phyloP scores from a whole-genome alignment of 2,797 vertebrate species.

The Pangasius macronema region DNA sequence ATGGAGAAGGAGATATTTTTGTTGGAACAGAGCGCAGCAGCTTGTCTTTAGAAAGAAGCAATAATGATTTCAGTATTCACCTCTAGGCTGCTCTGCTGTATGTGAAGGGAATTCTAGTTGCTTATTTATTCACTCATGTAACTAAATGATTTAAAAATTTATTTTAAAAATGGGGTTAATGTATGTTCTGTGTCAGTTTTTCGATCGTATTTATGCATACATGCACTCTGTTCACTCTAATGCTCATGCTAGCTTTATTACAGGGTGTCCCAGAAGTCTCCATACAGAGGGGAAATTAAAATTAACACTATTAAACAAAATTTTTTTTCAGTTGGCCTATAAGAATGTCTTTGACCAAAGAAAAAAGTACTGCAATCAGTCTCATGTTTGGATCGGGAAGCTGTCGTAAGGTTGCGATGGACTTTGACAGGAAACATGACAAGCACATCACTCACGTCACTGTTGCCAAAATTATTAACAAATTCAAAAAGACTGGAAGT shows the following conservation, averaged over 20 bases:
- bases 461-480: no score
- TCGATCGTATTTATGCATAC: not conserved
- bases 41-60: not conserved
- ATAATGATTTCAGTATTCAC: not conserved
- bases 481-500: no score
- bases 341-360: no score
- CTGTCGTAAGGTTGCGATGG: no score
- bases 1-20: not conserved
- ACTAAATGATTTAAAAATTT: not conserved
- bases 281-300: no score
- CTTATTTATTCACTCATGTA: not conserved
- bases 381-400: no score
- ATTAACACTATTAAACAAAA: no score
- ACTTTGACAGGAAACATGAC: no score
- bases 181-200: not conserved
- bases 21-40: not conserved
- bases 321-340: no score
- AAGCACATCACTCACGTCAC: no score
- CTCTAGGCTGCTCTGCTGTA: not conserved
- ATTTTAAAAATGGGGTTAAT: not conserved
- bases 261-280: no score
- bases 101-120: not conserved
- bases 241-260: not conserved
- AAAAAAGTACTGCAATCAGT: no score
- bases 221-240: not conserved